phyloP scores from a whole-genome alignment of 35 echinoderm and acorn worm species.

The Eucidaris tribuloides region DNA sequence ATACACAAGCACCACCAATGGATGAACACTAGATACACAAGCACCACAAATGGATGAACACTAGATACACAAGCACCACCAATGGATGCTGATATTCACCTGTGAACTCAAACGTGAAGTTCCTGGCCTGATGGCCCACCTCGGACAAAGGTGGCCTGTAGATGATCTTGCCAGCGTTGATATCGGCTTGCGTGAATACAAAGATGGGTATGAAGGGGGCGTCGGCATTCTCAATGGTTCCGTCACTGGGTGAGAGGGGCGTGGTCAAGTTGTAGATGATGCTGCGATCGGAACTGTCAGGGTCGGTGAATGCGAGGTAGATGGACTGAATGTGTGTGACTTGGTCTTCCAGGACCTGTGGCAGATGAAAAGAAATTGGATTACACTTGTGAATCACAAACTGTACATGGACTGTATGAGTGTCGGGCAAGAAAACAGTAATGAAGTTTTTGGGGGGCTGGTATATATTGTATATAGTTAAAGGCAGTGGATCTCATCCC shows the following conservation, averaged over 20 bases:
- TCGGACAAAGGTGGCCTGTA: slow-evolving; percentile 74
- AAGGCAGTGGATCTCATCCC: background rate
- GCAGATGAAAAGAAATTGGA: background rate
- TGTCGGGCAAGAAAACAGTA: too few relatives aligned
- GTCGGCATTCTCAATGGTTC: slow-evolving; percentile 79
- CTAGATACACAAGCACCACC: too few relatives aligned
- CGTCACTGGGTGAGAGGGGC: slow-evolving; percentile 50
- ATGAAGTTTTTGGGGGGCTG: too few relatives aligned
- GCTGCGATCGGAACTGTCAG: slow-evolving; percentile 72
- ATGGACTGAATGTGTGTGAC: slow-evolving; percentile 51
- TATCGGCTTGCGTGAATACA: slow-evolving; percentile 88
- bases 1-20: too few relatives aligned
- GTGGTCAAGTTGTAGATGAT: slow-evolving; percentile 89
- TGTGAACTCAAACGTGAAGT: slow-evolving; percentile 72
- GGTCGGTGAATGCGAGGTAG: slow-evolving; percentile 80
- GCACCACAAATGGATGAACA: too few relatives aligned
- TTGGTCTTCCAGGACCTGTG: slow-evolving; percentile 70
- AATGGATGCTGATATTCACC: slow-evolving; percentile 78
- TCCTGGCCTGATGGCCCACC: slow-evolving; percentile 12
- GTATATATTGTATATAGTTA: background rate
- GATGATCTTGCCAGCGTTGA: slow-evolving; percentile 93
- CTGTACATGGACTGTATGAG: background rate
- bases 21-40: too few relatives aligned
- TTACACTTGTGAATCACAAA: background rate
- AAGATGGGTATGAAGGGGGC: slow-evolving; percentile 46